Conservation (phyloP, 2,888 invertebrate species). For the Parascotia fuliginaria region DNA sequence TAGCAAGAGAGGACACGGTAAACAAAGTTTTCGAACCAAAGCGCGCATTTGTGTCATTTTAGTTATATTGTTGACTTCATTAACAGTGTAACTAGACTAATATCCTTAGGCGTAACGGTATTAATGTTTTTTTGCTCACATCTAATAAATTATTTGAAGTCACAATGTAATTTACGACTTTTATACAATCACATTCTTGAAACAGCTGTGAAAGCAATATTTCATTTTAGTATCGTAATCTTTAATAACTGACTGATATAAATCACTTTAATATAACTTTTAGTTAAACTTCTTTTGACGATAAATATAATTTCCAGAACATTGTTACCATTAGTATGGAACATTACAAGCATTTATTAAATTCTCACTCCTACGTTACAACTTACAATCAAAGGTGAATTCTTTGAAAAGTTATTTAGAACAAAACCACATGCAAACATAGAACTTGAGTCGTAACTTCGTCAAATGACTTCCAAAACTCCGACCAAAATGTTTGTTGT, state of each 20-base stretch:
- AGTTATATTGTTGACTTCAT: too few species aligned
- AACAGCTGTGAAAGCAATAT: neutral
- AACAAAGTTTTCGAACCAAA: too few species aligned
- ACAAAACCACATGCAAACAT: constrained; percentile 40
- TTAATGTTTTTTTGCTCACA: too few species aligned
- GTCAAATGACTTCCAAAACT: constrained; percentile 48
- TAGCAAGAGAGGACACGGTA: too few species aligned
- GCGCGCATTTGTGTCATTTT: too few species aligned
- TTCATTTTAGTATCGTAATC: neutral
- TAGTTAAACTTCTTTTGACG: neutral
- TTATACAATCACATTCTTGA: neutral
- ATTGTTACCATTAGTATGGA: neutral
- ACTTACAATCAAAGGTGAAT: constrained; percentile 21
- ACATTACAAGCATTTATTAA: neutral
- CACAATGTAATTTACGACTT: too few species aligned
- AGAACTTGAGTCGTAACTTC: constrained; percentile 48
- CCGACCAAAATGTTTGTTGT: constrained; percentile 41
- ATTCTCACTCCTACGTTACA: neutral
- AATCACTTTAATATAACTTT: neutral
- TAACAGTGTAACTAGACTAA: too few species aligned
- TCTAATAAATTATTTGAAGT: too few species aligned
- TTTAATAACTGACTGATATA: neutral
- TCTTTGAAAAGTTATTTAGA: constrained; percentile 34
- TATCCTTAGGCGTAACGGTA: too few species aligned
- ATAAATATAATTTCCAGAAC: neutral